Evolutionary conservation across 2,797 vertebrate species (phyloP).

Genomic region (Percopsis omiscomaycus): DNA sequence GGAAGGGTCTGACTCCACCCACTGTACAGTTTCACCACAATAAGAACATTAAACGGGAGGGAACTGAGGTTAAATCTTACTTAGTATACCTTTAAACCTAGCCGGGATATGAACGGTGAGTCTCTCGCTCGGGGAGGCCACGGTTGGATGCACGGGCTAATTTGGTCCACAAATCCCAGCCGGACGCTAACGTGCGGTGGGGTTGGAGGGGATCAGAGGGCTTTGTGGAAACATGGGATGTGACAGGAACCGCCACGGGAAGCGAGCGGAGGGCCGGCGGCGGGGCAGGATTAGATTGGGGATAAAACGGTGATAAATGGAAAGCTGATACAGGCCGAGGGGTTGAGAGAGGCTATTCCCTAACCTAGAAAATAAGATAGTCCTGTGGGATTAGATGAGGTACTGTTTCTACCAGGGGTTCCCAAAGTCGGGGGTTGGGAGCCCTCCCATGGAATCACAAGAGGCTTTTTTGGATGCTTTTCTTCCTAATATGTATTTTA

Average conservation of each 20-base stretch:
- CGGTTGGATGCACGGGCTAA: constrained; percentile 34
- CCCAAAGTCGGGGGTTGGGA: too few relatives aligned
- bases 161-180: constrained; percentile 44
- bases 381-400: background rate
- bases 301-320: constrained; percentile 45
- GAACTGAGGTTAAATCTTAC: constrained; percentile 1
- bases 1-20: too few relatives aligned
- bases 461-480: too few relatives aligned
- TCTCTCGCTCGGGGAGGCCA: background rate
- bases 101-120: constrained; percentile 18
- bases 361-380: background rate
- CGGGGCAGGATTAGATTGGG: constrained; percentile 34
- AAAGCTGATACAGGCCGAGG: constrained; percentile 33
- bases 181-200: constrained; percentile 24
- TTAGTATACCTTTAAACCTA: constrained; percentile 33
- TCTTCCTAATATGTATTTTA: too few relatives aligned
- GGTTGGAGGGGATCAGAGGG: constrained; percentile 45
- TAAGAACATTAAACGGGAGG: background rate
- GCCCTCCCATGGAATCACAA: too few relatives aligned
- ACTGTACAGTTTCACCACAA: too few relatives aligned
- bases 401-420: background rate
- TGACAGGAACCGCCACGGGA: background rate
- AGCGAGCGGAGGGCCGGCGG: constrained; percentile 3
- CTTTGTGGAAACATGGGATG: constrained; percentile 28
- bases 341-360: constrained; percentile 1